Conservation (phyloP, 2,113 vertebrate genomes). For the Cygnus atratus region DNA sequence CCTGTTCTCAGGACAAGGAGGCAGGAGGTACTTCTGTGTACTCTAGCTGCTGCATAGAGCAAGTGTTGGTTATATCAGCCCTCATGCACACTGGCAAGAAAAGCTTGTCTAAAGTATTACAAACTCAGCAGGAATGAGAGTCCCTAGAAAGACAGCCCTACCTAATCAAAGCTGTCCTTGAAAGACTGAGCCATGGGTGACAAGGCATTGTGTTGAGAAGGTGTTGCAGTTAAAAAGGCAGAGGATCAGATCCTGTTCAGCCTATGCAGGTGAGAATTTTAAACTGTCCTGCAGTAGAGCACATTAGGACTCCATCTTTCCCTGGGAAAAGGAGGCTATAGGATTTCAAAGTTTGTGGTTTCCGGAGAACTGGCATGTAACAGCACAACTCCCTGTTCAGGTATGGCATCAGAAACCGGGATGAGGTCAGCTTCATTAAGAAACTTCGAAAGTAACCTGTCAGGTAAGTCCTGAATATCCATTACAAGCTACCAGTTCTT, state of each 20-base stretch:
- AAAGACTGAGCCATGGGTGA: background rate
- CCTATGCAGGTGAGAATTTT: background rate
- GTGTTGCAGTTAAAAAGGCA: background rate
- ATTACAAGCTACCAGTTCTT: background rate
- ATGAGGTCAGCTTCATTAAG: slow-evolving; percentile 94
- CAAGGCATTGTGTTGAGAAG: background rate
- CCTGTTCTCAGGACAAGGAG: accelerated
- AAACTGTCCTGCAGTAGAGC: background rate
- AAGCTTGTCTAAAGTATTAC: background rate
- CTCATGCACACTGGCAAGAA: background rate
- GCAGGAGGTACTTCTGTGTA: background rate
- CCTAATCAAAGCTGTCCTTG: background rate
- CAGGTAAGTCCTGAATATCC: background rate
- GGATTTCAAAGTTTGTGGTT: background rate
- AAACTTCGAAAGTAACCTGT: slow-evolving; percentile 80
- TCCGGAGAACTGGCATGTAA: background rate
- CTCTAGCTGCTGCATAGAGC: background rate
- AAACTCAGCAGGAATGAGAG: background rate
- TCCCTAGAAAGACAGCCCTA: background rate
- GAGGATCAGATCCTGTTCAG: background rate
- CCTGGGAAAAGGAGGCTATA: background rate
- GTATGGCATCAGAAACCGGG: slow-evolving; percentile 93
- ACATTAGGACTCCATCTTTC: background rate
- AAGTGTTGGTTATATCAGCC: background rate
- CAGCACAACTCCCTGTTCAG: slow-evolving; percentile 62